These are phyloP conservation scores for Silurus glanis DNA, from an alignment of 2,113 vertebrate genomes.

Conservation along the genomic window DNA sequence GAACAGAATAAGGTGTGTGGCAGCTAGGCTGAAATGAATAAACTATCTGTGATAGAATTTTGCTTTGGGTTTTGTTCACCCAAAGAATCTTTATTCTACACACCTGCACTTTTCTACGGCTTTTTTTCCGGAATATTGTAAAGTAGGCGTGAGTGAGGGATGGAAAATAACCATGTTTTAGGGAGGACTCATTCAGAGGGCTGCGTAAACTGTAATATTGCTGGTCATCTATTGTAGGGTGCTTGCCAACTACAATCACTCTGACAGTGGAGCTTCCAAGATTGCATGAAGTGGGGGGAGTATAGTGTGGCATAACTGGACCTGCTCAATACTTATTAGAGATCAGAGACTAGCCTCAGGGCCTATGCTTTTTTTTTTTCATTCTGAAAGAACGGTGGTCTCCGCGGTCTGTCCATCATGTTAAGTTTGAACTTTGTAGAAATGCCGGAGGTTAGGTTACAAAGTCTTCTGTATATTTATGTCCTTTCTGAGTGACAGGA, in stretches of 20 bases:
- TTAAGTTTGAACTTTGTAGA: constrained; percentile 39
- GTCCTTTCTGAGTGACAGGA: constrained; percentile 30
- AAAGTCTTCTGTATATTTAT: constrained; percentile 52
- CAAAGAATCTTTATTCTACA: constrained; percentile 8
- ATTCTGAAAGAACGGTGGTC: constrained; percentile 40
- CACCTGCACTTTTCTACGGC: constrained; percentile 11
- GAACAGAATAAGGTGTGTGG: not conserved
- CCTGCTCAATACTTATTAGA: constrained; percentile 19
- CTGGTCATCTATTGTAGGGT: constrained; percentile 49
- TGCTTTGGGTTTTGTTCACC: not conserved
- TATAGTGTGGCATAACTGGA: constrained; percentile 41
- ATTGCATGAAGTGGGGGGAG: constrained; percentile 55
- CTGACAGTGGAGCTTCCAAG: constrained; percentile 57
- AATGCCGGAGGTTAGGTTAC: constrained; percentile 62
- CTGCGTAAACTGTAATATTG: constrained; percentile 55
- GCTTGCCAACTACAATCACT: constrained; percentile 54
- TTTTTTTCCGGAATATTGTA: constrained; percentile 44
- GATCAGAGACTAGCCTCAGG: constrained; percentile 25
- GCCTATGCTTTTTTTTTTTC: constrained; percentile 23
- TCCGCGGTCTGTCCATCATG: constrained; percentile 40
- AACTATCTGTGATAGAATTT: not conserved
- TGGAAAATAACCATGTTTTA: constrained; percentile 58
- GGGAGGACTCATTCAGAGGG: constrained; percentile 46
- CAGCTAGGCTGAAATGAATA: not conserved
- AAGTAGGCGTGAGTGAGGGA: constrained; percentile 44